phyloP scores from a whole-genome alignment of 2,797 vertebrate species.

The Cetoscarus ocellatus region DNA sequence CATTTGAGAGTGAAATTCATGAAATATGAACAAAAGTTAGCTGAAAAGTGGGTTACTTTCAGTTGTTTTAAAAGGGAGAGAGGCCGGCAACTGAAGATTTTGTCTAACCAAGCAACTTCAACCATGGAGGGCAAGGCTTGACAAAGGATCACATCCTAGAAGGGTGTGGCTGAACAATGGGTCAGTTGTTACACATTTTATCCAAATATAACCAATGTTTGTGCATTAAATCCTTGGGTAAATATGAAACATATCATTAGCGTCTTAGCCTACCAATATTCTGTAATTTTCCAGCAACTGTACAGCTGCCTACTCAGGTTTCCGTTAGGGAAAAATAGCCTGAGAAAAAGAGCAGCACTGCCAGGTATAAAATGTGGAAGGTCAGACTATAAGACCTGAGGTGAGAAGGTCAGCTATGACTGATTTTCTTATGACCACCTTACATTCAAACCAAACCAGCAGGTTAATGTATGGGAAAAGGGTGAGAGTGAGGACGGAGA shows the following conservation, averaged over 20 bases:
- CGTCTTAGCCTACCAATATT: background rate
- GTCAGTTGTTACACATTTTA: background rate
- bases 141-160: too few relatives aligned
- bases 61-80: too few relatives aligned
- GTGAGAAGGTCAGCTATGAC: too few relatives aligned
- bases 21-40: too few relatives aligned
- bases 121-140: too few relatives aligned
- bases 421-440: slow-evolving; percentile 7
- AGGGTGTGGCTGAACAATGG: too few relatives aligned
- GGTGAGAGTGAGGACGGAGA: slow-evolving; percentile 1
- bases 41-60: too few relatives aligned
- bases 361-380: background rate
- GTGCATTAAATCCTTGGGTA: background rate
- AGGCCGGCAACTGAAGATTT: too few relatives aligned
- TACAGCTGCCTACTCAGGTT: background rate
- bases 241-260: background rate
- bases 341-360: background rate
- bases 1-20: too few relatives aligned
- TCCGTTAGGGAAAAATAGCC: background rate
- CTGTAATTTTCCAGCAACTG: too few relatives aligned
- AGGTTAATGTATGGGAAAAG: background rate
- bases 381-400: background rate
- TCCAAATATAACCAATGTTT: background rate
- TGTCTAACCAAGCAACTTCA: too few relatives aligned
- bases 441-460: slow-evolving; percentile 14